A percentile compares a stretch with the other conserved stretches of the same genome.
These are phyloP conservation scores for Orientallactaga sibirica DNA, from an alignment of 2,797 vertebrate genomes.

Conservation along the genomic window DNA sequence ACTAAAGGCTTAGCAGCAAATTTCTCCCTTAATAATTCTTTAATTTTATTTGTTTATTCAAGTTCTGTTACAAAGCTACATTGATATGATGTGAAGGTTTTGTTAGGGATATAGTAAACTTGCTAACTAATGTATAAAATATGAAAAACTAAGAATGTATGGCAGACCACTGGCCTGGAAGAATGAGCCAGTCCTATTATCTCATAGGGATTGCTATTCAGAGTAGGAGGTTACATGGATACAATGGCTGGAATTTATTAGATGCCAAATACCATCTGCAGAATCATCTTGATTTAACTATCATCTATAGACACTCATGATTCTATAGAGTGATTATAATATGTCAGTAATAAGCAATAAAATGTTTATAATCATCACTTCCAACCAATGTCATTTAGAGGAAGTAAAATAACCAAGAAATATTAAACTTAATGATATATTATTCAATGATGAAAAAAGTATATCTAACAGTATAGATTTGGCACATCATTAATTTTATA, in stretches of 20 bases:
- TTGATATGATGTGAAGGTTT: neutral
- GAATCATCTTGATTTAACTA: neutral
- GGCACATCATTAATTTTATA: neutral
- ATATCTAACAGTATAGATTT: neutral
- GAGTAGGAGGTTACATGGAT: accelerated
- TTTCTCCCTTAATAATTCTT: neutral
- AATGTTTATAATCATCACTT: neutral
- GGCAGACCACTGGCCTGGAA: neutral
- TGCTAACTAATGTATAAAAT: neutral
- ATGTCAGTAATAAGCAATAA: slow-evolving; percentile 5
- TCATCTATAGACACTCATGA: neutral
- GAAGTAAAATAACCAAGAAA: slow-evolving; percentile 22
- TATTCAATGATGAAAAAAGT: neutral
- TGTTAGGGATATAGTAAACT: neutral
- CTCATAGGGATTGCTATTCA: too few relatives aligned
- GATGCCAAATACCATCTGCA: neutral
- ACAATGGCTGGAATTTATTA: neutral
- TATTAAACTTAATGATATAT: neutral
- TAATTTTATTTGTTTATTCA: neutral
- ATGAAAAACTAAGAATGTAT: neutral
- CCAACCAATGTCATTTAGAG: neutral
- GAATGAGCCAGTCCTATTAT: neutral
- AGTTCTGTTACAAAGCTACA: neutral
- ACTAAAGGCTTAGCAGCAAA: neutral
- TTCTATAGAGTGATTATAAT: neutral